A percentile compares a stretch with the other conserved stretches of the same genome.
Evolutionary conservation across 2,888 invertebrate genomes (phyloP).

Genomic region (Formica aserva): DNA sequence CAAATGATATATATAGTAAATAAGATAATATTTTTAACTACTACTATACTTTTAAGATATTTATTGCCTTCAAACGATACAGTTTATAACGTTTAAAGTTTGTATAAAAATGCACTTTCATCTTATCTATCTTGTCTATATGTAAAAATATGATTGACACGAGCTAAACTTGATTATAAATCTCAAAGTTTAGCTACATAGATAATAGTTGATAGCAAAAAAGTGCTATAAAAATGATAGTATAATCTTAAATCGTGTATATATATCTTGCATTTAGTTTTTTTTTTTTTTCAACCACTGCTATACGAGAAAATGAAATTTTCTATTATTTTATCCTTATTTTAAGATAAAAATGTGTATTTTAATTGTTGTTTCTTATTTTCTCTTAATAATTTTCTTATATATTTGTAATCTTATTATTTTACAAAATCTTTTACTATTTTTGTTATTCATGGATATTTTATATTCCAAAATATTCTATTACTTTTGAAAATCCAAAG

Average conservation of each 20-base stretch:
- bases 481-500: slow-evolving; percentile 12
- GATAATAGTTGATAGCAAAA: background rate
- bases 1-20: background rate
- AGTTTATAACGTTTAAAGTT: slow-evolving; percentile 14
- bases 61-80: slow-evolving; percentile 33
- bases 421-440: background rate
- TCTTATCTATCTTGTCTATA: background rate
- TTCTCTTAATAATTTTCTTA: background rate
- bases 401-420: background rate
- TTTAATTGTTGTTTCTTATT: background rate
- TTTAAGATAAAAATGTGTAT: slow-evolving; percentile 14
- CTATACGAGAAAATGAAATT: slow-evolving; percentile 23
- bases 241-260: background rate
- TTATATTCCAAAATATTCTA: slow-evolving; percentile 15
- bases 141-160: slow-evolving; percentile 9
- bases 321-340: background rate
- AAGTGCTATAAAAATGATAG: background rate
- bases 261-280: background rate
- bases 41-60: slow-evolving; percentile 23
- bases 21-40: background rate
- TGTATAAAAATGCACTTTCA: slow-evolving; percentile 34
- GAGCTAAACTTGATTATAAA: background rate
- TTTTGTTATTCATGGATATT: slow-evolving; percentile 18
- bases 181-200: background rate
- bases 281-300: slow-evolving; percentile 21